Conservation (phyloP, 2,888 invertebrate species). For the Melinaea menophilus region DNA sequence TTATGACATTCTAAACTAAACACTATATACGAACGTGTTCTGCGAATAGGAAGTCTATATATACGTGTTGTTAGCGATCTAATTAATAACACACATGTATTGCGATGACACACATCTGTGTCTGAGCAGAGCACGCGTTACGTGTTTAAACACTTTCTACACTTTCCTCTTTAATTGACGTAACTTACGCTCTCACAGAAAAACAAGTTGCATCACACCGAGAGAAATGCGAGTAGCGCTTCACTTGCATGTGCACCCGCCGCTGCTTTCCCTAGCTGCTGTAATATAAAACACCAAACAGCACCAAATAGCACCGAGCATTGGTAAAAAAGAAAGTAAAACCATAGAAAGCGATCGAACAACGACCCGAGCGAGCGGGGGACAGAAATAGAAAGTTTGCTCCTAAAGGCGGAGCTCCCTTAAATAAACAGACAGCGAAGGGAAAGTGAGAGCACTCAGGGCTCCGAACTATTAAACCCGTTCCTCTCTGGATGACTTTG, state of each 20-base stretch:
- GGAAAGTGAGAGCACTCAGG: constrained; percentile 71
- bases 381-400: constrained; percentile 76
- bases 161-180: constrained; percentile 76
- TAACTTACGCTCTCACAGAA: constrained; percentile 74
- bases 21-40: constrained; percentile 29
- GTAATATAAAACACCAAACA: no score
- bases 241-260: constrained; percentile 10
- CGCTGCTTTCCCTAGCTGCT: not conserved
- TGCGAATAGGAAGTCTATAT: constrained; percentile 35
- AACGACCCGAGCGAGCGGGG: constrained; percentile 69
- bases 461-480: constrained; percentile 56
- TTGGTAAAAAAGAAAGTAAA: constrained; percentile 72
- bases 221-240: constrained; percentile 71
- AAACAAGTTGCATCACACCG: constrained; percentile 74
- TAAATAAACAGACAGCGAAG: constrained; percentile 69
- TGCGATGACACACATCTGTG: constrained; percentile 64
- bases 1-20: not conserved
- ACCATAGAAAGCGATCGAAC: constrained; percentile 73
- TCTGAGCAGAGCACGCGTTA: constrained; percentile 48
- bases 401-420: constrained; percentile 67
- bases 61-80: constrained; percentile 49
- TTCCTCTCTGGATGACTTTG: constrained; percentile 38
- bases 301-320: constrained; percentile 37
- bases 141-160: constrained; percentile 69
- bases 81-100: constrained; percentile 70